Base-by-base conservation (phyloP, 2,113 vertebrate genomes). In the Sisor rabdophorus region DNA sequence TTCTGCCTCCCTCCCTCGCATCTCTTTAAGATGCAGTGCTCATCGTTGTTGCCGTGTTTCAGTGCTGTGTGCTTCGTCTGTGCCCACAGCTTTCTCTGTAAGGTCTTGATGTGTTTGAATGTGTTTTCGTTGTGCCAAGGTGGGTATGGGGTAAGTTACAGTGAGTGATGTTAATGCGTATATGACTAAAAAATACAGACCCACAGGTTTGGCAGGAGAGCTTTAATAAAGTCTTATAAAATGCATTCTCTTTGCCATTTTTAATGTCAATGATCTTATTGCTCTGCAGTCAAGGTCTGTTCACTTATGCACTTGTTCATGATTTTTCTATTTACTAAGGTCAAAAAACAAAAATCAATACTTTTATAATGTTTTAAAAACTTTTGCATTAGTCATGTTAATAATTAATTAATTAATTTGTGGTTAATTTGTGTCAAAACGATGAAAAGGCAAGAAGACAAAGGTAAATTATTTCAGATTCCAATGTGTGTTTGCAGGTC, bases 31-130 rank as follows among this genome's bases (percentile, higher is more conserved):
- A 76, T 87, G 87, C 88, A 83, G 76, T 60, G 82, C 76, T 87
- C 81, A 78, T 75, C 86, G 85, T 80, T 85, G 77, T 54, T 73
- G 77, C 81, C 79, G 75, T 89, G 86, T 60, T 86, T 84, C 85
- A 78, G 82, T 89, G 69, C 78, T 83, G 87, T 85, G 84, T 71
- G 86, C 76, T 72, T 73, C 56, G 56, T 73, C 60, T 63, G 55
- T 75, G 65, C 58, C 58, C 75, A 32, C 65, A 44, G 76, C 59
- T 78, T 71, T 78, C 58, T 71, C 50, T 72, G 68, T 78, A 20
- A 63, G 76, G 80, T 85, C 76, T 84, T 67, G 71, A 22, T 81
- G 85, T 84, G 82, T 71, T n/a, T 75, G 67, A 70, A 22, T 30
- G 83, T 72, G 59, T 72, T 32, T 40, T 44, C 15, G 12, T 64